Evolutionary conservation across 2,797 vertebrate genomes (phyloP).

Genomic region (Momotus momota): DNA sequence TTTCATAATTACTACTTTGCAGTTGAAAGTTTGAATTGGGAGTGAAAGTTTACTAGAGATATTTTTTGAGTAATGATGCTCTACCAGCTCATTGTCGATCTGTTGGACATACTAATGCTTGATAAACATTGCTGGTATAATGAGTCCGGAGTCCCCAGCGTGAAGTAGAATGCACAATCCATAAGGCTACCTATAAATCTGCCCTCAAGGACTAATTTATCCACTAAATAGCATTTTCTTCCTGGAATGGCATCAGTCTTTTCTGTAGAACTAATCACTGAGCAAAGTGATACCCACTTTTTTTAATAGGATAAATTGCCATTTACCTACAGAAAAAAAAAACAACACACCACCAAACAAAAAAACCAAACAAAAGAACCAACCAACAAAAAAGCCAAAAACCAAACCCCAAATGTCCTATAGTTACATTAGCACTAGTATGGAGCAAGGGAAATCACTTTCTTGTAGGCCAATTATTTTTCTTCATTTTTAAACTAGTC

Average conservation of each 20-base stretch:
- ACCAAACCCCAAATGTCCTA: not conserved
- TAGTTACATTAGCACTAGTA: not conserved
- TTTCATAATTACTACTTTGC: not conserved
- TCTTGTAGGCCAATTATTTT: not conserved
- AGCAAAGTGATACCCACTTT: not conserved
- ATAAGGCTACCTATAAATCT: not conserved
- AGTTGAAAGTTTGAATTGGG: not conserved
- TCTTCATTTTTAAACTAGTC: not conserved
- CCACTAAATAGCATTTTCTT: not conserved
- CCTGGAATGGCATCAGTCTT: not conserved
- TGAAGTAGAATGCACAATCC: not conserved
- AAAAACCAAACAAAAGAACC: not conserved
- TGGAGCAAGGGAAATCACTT: not conserved
- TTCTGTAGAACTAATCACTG: not conserved
- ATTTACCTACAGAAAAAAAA: not conserved
- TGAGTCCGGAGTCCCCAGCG: rapidly evolving
- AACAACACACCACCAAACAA: no score
- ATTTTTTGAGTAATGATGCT: not conserved
- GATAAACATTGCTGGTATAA: not conserved
- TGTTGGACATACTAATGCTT: not conserved
- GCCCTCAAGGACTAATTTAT: not conserved
- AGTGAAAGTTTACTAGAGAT: not conserved
- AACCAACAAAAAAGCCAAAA: not conserved
- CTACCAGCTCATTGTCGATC: not conserved
- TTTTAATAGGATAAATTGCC: not conserved